Evolutionary conservation across 2,113 vertebrate species (phyloP), one percentile per base, ranked within the genome.

Genomic region (Chloebia gouldiae): DNA sequence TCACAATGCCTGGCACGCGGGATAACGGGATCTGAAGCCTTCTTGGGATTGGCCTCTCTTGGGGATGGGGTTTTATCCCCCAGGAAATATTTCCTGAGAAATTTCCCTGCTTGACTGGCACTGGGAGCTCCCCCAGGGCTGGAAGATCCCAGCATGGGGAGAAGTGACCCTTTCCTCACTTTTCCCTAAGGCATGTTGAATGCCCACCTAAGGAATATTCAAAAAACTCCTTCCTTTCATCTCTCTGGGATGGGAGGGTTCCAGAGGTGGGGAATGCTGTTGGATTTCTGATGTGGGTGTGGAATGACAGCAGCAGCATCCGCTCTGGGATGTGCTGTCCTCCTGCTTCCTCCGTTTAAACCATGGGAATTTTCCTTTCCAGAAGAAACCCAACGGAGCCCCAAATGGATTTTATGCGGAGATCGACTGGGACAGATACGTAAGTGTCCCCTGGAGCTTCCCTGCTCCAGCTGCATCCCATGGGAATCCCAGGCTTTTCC

Each of bases 381-480:
- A 99, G 99, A 99, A 99, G 98, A 99, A 99, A 97, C 97, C 98
- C 15, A 99, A 99, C 4, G 99, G 99, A 24, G 99, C 99, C 56
- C 99, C 99, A 1, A 99, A 99, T 93, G 99, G 99, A 93, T 99
- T 99, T 97, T 99, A 99, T 24, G 99, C 99, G 1, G 99, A 99
- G 97, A 99, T 99, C 49, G 99, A 99, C 98, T 99, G 99, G 99
- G 99, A 99, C 97, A 98, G 99, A 98, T 99, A 99, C 3, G 99
- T 99, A 95, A 99, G 99, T 99, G 95, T 31, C 5, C 47, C 8
- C 13, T 2, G 15, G 47, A 60, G 12, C 45, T 11, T 19, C 14
- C 72, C 39, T 16, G 54, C 7, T 17, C 49, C 3, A 5, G 0
- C 35, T 16, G 54, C 6, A 1, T 19, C 53, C 3, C 4, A 1